Base-by-base conservation (phyloP, 92 coral and sea anemone genomes). In the Chrysogorgia sp. region DNA sequence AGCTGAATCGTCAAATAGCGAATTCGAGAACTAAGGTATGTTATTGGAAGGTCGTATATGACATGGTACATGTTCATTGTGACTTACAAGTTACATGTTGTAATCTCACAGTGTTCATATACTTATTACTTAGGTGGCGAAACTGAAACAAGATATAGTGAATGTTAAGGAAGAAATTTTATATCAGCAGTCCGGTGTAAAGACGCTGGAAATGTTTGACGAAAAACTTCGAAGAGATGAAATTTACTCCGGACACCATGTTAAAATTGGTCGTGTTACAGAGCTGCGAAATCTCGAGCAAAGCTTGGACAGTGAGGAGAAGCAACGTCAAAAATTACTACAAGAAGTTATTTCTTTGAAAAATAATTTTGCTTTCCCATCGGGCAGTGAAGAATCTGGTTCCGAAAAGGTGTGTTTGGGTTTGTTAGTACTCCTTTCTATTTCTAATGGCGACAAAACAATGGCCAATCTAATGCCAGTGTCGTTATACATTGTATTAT, bases 11-110 rank as follows among this genome's bases (percentile, higher is more conserved):
- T 35, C 97, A 94, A 75, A 94, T 94, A 59, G 74, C 92, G 2
- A 92, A 91, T 83, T 92, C 98, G 3, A 92, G 86, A 45, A 66
- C 92, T 19, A 83, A 96, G 90, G 98, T 94, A 69, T 2, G 53
- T 12, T 5, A 12, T 37, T 4, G 43, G 43, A 12, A 37, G 43
- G 43, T 37, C 43, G 5, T 5, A 4, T 12, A 7, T 47, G 7
- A 47, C 53, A 15, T 7, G 14, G 12, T 12, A 4, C 5, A 5
- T 37, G 43, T 37, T 4, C 5, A 37, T 37, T 37, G 12, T 37
- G 43, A 37, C 43, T 37, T 37, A 37, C 43, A 37, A n/a, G n/a
- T n/a, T n/a, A n/a, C n/a, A n/a, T n/a, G n/a, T n/a, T n/a, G n/a
- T n/a, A n/a, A n/a, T n/a, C n/a, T n/a, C n/a, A n/a, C n/a, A n/a